Evolutionary conservation across 1,140 invertebrate species (phyloP).

Genomic region (Plectus sambesii): DNA sequence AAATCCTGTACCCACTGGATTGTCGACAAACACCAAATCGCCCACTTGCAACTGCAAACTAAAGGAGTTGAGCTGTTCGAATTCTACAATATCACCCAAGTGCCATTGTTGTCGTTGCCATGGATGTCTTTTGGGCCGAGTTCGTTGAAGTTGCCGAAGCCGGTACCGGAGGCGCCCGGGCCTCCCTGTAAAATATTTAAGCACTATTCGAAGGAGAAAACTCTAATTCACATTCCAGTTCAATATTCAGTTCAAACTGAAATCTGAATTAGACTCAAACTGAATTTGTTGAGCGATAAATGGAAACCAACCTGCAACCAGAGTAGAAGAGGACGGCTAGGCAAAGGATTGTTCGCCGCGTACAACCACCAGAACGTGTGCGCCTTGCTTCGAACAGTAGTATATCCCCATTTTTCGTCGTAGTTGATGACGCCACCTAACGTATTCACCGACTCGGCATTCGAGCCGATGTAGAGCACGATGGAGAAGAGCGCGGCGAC

Average conservation of each 20-base stretch:
- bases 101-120: conserved; percentile 19
- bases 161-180: conserved; percentile 62
- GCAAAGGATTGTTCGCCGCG: conserved; percentile 52
- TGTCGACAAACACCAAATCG: conserved; percentile 74
- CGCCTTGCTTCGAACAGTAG: conserved; percentile 58
- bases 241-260: too few relatives aligned
- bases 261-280: too few relatives aligned
- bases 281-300: too few relatives aligned
- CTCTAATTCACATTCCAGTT: too few relatives aligned
- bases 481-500: too few relatives aligned
- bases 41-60: conserved; percentile 47
- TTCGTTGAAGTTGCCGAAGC: conserved; percentile 65
- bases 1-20: conserved; percentile 74
- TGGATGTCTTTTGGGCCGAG: conserved; percentile 54
- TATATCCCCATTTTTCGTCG: conserved; percentile 60
- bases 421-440: conserved; percentile 16
- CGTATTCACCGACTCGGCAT: conserved; percentile 23
- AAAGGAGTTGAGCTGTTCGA: conserved; percentile 4
- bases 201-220: too few relatives aligned
- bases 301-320: conserved; percentile 60
- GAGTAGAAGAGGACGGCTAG: conserved; percentile 59
- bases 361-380: conserved; percentile 74
- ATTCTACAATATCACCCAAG: too few relatives aligned
- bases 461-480: too few relatives aligned
- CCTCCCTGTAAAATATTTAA: conserved; percentile 40